Evolutionary conservation across 2,888 invertebrate species (phyloP), one percentile per base, ranked within the genome.

Genomic region (Amiota mariae): DNA sequence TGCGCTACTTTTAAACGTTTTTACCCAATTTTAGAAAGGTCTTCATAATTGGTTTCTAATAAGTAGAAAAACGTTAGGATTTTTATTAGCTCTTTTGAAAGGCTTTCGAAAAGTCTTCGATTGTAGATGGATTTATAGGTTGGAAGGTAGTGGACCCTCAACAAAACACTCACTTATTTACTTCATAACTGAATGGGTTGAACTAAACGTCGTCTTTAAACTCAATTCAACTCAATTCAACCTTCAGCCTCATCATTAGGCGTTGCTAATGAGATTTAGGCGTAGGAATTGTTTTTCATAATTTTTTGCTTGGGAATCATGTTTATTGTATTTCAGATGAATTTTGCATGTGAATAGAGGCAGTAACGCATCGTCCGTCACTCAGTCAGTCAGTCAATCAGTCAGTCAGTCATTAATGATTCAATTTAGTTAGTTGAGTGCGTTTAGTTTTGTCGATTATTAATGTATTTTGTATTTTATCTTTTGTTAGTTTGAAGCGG

Each of bases 391-490:
- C n/a, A n/a, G n/a, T n/a, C n/a, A n/a, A n/a, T n/a, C n/a, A n/a
- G n/a, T n/a, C n/a, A n/a, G n/a, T n/a, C 36, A 36, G 36, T 36
- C 36, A 36, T 76, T 84, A 82, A 85, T 85, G 79, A 72, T 76
- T 73, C 76, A 66, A 48, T 66, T 66, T 57, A 46, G 64, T 82
- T 82, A 82, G n/a, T 76, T 73, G 68, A 15, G 1, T 59, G 15
- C 57, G 57, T 10, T n/a, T 59, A 36, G 36, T 36, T 36, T 2
- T 36, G 8, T 36, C 36, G 36, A 36, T 36, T 6, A 36, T 36
- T 36, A 36, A 36, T 36, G 59, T 59, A 18, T 15, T 24, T 24
- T n/a, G n/a, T n/a, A n/a, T 18, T 59, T 2, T 15, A 59, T 4
- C 3, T 59, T 18, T 59, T 59, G 1, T 36, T 15, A 13, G 46